Conservation (phyloP, 2,888 invertebrate genomes). For the Clepsis dumicolana region DNA sequence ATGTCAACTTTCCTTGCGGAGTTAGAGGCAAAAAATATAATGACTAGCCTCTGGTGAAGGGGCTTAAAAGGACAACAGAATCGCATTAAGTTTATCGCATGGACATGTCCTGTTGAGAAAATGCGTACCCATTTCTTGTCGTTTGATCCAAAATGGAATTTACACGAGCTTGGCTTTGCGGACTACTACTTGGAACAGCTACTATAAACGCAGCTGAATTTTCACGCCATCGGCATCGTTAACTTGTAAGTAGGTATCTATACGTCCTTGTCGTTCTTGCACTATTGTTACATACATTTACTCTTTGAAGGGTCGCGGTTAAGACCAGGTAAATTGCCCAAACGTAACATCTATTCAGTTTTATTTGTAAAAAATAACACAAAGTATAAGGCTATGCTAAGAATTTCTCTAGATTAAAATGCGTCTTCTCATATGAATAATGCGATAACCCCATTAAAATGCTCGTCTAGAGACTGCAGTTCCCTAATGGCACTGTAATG, state of each 20-base stretch:
- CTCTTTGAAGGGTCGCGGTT: too few species aligned
- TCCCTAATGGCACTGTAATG: neutral
- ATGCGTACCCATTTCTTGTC: constrained; percentile 29
- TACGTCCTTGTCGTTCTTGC: too few species aligned
- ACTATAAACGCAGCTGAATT: neutral
- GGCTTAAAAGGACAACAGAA: constrained; percentile 56
- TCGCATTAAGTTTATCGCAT: constrained; percentile 43
- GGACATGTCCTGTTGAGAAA: constrained; percentile 40
- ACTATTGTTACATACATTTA: too few species aligned
- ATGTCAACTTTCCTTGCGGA: constrained; percentile 79
- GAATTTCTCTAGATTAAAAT: neutral
- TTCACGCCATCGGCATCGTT: neutral
- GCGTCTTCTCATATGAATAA: neutral
- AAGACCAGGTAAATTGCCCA: too few species aligned
- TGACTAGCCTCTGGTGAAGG: constrained; percentile 38
- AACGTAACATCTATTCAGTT: too few species aligned
- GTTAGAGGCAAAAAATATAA: constrained; percentile 73
- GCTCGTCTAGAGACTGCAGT: neutral
- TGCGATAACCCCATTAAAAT: neutral
- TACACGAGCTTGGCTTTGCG: neutral
- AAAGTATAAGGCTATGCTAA: neutral
- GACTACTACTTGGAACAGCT: neutral
- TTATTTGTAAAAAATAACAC: too few species aligned
- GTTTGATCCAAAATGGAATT: constrained; percentile 4
- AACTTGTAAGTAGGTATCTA: too few species aligned